Evolutionary conservation across 2,888 invertebrate species (phyloP).

Genomic region (Erebia epiphron): DNA sequence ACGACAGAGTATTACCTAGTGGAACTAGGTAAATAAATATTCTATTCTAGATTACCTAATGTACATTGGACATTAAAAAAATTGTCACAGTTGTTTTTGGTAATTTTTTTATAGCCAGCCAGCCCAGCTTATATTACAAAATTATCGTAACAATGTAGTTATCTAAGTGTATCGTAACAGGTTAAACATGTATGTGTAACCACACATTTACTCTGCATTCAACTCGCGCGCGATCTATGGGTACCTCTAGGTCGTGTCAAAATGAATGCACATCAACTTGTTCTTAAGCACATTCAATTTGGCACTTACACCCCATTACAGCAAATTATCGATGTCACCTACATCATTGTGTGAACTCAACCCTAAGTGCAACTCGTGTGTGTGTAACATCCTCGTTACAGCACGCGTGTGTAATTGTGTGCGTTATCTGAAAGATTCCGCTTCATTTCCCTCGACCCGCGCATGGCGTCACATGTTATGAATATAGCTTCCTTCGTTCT

Average conservation of each 20-base stretch:
- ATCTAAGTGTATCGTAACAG: no score
- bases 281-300: constrained; percentile 68
- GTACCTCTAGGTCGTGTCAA: constrained; percentile 48
- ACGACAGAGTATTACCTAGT: no score
- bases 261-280: constrained; percentile 54
- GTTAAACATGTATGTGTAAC: no score
- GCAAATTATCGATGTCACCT: constrained; percentile 79
- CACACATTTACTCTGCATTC: no score
- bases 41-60: no score
- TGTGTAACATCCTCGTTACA: constrained; percentile 39
- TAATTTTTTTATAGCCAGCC: no score
- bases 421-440: constrained; percentile 81
- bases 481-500: constrained; percentile 46
- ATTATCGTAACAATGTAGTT: background rate
- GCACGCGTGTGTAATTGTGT: constrained; percentile 57
- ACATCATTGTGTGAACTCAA: constrained; percentile 70
- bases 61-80: no score
- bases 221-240: no score
- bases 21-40: no score
- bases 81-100: no score
- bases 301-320: constrained; percentile 72
- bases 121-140: background rate
- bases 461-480: constrained; percentile 70
- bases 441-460: constrained; percentile 80
- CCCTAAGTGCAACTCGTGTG: constrained; percentile 55